Conservation (phyloP, 2,888 invertebrate species). For the Napeogenes sylphis region DNA sequence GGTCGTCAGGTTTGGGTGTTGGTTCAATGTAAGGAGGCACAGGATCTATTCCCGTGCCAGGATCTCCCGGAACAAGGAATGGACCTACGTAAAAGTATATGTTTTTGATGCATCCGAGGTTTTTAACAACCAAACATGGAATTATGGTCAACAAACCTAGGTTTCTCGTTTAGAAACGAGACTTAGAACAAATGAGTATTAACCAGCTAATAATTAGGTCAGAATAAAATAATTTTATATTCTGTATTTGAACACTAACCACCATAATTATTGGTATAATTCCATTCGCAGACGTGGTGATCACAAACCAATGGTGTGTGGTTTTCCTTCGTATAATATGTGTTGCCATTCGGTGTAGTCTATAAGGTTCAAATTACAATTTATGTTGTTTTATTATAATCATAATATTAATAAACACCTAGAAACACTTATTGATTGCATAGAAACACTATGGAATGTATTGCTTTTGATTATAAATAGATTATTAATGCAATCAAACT, state of each 20-base stretch:
- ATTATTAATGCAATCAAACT: not conserved
- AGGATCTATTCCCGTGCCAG: constrained; percentile 55
- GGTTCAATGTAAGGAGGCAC: constrained; percentile 65
- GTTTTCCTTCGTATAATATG: constrained; percentile 63
- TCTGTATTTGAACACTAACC: constrained; percentile 42
- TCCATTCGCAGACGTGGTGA: constrained; percentile 72
- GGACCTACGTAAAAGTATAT: constrained; percentile 50
- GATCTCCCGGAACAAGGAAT: constrained; percentile 66
- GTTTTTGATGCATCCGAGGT: no score
- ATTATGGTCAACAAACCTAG: no score
- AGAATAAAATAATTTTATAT: no score
- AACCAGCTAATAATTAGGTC: no score
- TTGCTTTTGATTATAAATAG: no score
- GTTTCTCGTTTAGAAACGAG: no score
- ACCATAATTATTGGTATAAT: constrained; percentile 67
- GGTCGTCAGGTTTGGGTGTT: constrained; percentile 54
- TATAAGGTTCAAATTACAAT: constrained; percentile 34
- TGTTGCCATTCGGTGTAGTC: constrained; percentile 63
- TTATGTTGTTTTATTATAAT: not conserved
- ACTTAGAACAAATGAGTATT: no score
- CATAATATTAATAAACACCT: no score
- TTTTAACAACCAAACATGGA: no score
- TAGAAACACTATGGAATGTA: no score
- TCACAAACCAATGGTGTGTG: constrained; percentile 59
- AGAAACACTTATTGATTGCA: no score